A percentile compares a stretch with the other conserved stretches of the same genome.
phyloP scores from a whole-genome alignment of 2,113 vertebrate genomes.

The Cheilinus undulatus region DNA sequence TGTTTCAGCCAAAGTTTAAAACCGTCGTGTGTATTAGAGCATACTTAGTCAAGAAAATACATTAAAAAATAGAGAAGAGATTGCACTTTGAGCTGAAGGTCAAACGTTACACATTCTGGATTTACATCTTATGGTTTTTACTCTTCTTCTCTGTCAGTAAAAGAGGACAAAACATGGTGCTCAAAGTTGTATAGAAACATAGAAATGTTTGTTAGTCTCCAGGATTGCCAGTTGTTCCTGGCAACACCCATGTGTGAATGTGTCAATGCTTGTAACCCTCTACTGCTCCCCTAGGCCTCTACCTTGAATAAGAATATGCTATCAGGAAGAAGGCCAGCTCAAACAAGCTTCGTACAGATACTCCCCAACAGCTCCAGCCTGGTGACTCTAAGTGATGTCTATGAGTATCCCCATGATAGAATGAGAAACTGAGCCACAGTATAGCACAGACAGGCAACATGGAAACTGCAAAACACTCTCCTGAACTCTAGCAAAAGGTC shows the following conservation, averaged over 20 bases:
- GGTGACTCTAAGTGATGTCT: too few relatives aligned
- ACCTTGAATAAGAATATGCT: conserved; percentile 27
- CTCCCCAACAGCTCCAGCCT: background rate
- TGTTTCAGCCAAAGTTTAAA: background rate
- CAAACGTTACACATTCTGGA: background rate
- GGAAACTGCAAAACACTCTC: too few relatives aligned
- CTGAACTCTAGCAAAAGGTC: too few relatives aligned
- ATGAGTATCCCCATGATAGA: background rate
- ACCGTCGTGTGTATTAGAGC: background rate
- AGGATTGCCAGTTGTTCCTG: conserved; percentile 49
- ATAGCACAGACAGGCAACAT: too few relatives aligned
- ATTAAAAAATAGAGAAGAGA: background rate
- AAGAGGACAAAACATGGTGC: background rate
- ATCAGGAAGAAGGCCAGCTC: background rate
- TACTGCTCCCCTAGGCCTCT: conserved; percentile 13
- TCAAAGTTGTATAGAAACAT: background rate
- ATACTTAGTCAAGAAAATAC: background rate
- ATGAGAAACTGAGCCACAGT: background rate
- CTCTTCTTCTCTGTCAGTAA: background rate
- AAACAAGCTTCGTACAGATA: background rate
- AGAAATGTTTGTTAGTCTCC: conserved; percentile 1
- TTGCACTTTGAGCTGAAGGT: background rate
- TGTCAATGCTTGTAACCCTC: conserved; percentile 52
- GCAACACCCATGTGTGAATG: conserved; percentile 59
- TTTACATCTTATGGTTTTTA: background rate